Percentiles rank a stretch among this genome's conserved stretches.
phyloP scores from a whole-genome alignment of 2,113 vertebrate species.

The Vidua chalybeata region DNA sequence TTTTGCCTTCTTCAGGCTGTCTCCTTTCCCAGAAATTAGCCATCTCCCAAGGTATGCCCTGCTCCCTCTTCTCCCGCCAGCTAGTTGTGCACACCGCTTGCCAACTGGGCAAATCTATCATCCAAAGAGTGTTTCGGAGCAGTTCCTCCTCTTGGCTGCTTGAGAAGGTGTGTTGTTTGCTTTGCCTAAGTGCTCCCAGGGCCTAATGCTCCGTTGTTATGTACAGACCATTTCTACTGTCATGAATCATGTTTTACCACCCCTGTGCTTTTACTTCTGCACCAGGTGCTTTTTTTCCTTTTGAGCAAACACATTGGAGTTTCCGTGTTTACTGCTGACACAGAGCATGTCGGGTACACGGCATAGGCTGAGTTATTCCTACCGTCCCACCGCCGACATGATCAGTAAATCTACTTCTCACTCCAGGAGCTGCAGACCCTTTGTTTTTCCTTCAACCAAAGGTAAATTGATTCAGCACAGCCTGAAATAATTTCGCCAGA shows the following conservation, averaged over 20 bases:
- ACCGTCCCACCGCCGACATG: accelerated
- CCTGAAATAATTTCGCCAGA: not conserved
- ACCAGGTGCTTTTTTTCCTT: not conserved
- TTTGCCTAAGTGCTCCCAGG: slow-evolving; percentile 57
- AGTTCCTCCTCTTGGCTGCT: slow-evolving; percentile 55
- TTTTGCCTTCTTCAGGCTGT: not conserved
- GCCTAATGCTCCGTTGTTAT: slow-evolving; percentile 64
- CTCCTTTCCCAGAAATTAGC: not conserved
- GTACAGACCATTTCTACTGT: slow-evolving; percentile 69
- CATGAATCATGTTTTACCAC: slow-evolving; percentile 61
- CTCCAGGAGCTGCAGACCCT: not conserved
- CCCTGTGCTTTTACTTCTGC: slow-evolving; percentile 22
- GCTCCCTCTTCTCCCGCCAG: not conserved
- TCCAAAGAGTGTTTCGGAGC: not conserved
- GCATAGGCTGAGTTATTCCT: not conserved
- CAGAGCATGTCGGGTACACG: not conserved
- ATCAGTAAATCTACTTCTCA: not conserved
- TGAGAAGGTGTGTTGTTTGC: slow-evolving; percentile 71
- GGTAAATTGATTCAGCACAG: not conserved
- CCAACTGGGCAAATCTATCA: not conserved
- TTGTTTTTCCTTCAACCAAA: not conserved
- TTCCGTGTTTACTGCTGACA: slow-evolving; percentile 26
- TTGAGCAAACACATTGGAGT: slow-evolving; percentile 16
- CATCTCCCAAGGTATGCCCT: not conserved
- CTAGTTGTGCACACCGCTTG: not conserved